These are phyloP conservation scores for Sylvia atricapilla DNA, from an alignment of 2,113 vertebrate genomes.

Conservation along the genomic window DNA sequence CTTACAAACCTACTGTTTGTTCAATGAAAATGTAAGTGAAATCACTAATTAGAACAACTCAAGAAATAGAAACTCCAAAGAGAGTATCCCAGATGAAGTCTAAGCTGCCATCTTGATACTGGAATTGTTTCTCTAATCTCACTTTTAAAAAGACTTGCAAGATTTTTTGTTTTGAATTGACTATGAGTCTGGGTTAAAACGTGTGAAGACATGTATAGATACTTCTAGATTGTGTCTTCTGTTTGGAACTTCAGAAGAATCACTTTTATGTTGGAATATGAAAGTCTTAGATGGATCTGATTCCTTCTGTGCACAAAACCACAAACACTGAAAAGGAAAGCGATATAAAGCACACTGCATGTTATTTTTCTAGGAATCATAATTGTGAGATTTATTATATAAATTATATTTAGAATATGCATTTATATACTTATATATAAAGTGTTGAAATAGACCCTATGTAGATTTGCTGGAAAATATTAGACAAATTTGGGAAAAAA, in stretches of 20 bases:
- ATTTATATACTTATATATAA: background rate
- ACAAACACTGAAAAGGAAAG: background rate
- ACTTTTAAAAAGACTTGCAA: background rate
- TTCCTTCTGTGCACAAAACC: background rate
- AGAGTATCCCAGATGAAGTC: background rate
- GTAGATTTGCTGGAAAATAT: background rate
- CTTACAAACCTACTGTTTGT: background rate
- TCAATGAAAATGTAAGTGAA: background rate
- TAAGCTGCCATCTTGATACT: background rate
- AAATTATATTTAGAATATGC: background rate
- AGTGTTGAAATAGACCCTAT: background rate
- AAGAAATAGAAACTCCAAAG: background rate
- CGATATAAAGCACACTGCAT: background rate
- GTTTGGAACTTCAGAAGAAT: background rate
- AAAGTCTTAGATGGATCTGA: background rate
- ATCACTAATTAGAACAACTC: background rate
- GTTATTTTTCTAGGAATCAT: background rate
- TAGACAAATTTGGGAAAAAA: background rate
- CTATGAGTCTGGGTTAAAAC: background rate
- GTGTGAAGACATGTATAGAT: background rate
- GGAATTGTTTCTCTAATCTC: background rate
- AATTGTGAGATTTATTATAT: background rate
- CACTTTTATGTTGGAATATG: background rate
- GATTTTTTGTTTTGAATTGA: background rate
- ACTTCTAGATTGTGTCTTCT: background rate